Conservation (phyloP, 2,797 vertebrate species). For the Mus minutoides region DNA sequence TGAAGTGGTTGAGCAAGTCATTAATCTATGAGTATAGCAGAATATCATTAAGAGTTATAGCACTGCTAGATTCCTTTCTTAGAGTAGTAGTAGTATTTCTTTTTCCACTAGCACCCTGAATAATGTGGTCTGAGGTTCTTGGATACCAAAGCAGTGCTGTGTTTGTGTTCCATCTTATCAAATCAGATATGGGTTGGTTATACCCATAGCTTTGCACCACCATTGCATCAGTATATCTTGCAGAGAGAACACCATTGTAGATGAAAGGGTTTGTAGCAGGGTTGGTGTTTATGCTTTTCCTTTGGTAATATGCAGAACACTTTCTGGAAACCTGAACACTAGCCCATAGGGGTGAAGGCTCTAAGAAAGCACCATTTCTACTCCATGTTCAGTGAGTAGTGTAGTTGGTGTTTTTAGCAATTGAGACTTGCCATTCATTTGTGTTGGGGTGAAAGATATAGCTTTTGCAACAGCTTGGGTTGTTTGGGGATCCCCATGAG, state of each 20-base stretch:
- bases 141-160: background rate
- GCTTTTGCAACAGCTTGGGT: background rate
- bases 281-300: background rate
- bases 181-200: background rate
- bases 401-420: background rate
- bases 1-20: no score
- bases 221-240: background rate
- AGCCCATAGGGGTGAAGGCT: background rate
- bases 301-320: background rate
- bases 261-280: background rate
- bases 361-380: background rate
- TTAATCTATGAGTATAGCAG: background rate
- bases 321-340: background rate
- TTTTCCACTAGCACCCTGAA: background rate
- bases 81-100: background rate
- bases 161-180: background rate
- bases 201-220: background rate
- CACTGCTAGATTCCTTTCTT: background rate
- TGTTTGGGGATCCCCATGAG: background rate
- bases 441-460: no score
- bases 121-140: background rate
- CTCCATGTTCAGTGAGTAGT: background rate
- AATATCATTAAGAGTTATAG: background rate
- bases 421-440: background rate
- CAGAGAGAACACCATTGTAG: background rate